A percentile compares a stretch with the other conserved stretches of the same genome.
Evolutionary conservation across 2,113 vertebrate genomes (phyloP).

Genomic region (Smithornis capensis): DNA sequence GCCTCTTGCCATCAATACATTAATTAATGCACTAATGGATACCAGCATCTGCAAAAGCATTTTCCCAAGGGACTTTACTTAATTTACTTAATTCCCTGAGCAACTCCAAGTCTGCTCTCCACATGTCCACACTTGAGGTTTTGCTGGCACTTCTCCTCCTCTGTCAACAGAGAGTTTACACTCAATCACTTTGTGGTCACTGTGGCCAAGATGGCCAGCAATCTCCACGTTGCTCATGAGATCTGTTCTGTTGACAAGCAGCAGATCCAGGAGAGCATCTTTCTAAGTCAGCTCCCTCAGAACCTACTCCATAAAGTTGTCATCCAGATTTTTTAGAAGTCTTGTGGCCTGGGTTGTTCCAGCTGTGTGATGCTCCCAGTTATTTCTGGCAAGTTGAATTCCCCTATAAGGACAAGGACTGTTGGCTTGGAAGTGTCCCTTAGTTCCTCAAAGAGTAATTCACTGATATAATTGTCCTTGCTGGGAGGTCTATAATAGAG

Average conservation of each 20-base stretch:
- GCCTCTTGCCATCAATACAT: not conserved
- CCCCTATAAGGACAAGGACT: too few species aligned
- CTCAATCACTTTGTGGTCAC: not conserved
- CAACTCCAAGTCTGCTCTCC: not conserved
- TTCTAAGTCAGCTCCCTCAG: too few species aligned
- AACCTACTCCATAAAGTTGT: too few species aligned
- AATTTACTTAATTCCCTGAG: not conserved
- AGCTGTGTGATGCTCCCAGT: too few species aligned
- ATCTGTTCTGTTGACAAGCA: not conserved
- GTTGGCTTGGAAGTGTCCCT: too few species aligned
- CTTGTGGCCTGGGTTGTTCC: too few species aligned
- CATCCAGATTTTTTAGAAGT: too few species aligned
- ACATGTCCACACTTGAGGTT: not conserved
- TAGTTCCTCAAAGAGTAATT: too few species aligned
- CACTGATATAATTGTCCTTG: too few species aligned
- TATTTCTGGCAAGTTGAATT: too few species aligned
- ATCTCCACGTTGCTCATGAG: not conserved
- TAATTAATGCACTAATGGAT: not conserved
- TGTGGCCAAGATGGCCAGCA: not conserved
- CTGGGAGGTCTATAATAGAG: too few species aligned
- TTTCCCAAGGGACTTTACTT: not conserved
- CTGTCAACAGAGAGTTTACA: not conserved
- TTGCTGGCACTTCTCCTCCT: not conserved
- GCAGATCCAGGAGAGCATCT: not conserved
- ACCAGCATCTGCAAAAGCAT: not conserved